Evolutionary conservation across 2,797 vertebrate species (phyloP), one percentile per base, ranked within the genome.

Genomic region (Chrysocyon brachyurus): DNA sequence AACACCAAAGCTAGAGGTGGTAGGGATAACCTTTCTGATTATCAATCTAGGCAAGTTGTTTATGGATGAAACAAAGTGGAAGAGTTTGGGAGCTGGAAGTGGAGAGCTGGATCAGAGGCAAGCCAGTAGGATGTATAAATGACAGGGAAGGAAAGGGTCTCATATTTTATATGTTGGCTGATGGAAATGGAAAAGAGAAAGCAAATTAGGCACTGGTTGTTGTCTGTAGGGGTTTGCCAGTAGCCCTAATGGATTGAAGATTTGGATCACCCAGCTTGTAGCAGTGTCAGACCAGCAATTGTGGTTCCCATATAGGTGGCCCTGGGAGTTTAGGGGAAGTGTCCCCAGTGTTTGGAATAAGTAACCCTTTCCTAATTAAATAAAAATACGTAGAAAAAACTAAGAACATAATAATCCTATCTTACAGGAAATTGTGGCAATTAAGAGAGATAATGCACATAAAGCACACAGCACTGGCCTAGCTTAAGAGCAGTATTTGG

Each of bases 131-230:
- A 5, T 92, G 4, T 59, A 24, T 85, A 89, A 90, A 73, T 94
- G 73, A 87, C 10, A 15, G 12, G 3, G 33, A 21, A 16, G 66
- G 14, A 75, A 33, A 70, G 68, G 19, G 14, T 77, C 57, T 95
- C 4, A 1, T 54, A 31, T 54, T 91, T 78, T 75, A 22, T 87
- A 54, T 54, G 28, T 59, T 91, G 61, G 15, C n/a, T 94, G 33
- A 79, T 94, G 46, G 83, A 92, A 90, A 87, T 33, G 75, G 66
- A 72, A 88, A 59, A 77, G 40, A 61, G 15, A 70, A 78, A 57
- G 6, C 73, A 70, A 57, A 57, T 21, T 40, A 97, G 72, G 46
- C 16, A 36, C n/a, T 75, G 22, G 26, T 36, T 87, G 0, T 77
- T 87, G 5, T 79, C 49, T 72, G 56, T 83, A 36, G 73, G 87